phyloP scores from a whole-genome alignment of 2,888 invertebrate genomes.

The Blastobasis lacticolella region DNA sequence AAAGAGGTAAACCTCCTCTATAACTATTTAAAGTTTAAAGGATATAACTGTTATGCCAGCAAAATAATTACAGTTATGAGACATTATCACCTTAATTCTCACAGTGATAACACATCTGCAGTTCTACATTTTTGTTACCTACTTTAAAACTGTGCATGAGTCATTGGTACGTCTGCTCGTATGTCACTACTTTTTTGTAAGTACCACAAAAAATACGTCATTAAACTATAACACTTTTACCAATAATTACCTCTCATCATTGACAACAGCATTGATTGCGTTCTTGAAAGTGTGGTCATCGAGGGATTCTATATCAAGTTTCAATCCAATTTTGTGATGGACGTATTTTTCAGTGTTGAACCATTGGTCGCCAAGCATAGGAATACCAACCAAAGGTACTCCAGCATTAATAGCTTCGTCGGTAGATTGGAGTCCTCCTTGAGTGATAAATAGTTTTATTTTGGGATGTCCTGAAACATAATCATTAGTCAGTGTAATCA shows the following conservation, averaged over 20 bases:
- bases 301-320: slow-evolving; percentile 23
- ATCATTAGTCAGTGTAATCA: neutral
- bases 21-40: too few species aligned
- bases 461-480: slow-evolving; percentile 41
- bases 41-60: too few species aligned
- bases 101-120: too few species aligned
- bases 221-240: neutral
- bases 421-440: slow-evolving; percentile 54
- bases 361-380: slow-evolving; percentile 51
- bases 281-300: slow-evolving; percentile 20
- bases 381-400: slow-evolving; percentile 45
- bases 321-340: slow-evolving; percentile 29
- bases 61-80: too few species aligned
- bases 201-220: too few species aligned
- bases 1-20: too few species aligned
- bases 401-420: slow-evolving; percentile 49
- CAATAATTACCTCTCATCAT: slow-evolving; percentile 17
- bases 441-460: slow-evolving; percentile 53
- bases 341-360: slow-evolving; percentile 35
- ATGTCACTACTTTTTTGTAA: too few species aligned
- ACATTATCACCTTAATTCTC: too few species aligned
- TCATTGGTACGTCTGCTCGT: too few species aligned
- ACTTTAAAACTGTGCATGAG: too few species aligned
- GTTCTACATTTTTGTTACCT: too few species aligned
- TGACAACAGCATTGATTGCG: slow-evolving; percentile 21